Percentiles rank a stretch among this genome's conserved stretches.
phyloP scores from a whole-genome alignment of 2,888 invertebrate species.

The Parnassius smintheus region DNA sequence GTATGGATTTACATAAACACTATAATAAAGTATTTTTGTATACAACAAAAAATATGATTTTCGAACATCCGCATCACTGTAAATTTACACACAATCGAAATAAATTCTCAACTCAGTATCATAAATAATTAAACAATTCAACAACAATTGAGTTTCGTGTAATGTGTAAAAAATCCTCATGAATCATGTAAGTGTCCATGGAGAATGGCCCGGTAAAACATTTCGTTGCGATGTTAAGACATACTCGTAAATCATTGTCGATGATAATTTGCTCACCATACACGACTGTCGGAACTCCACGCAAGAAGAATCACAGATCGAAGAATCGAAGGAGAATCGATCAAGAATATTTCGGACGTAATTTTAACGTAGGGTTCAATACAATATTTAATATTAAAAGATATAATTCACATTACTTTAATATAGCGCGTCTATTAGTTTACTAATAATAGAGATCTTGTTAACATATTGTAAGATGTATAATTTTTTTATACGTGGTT shows the following conservation, averaged over 20 bases:
- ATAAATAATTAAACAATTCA: conserved; percentile 11
- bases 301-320: too few relatives aligned
- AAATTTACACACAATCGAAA: conserved; percentile 20
- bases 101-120: conserved; percentile 5
- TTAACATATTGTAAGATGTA: too few relatives aligned
- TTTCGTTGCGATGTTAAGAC: conserved; percentile 2
- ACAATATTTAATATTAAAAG: too few relatives aligned
- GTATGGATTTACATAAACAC: too few relatives aligned
- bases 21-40: too few relatives aligned
- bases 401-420: too few relatives aligned
- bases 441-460: too few relatives aligned
- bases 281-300: neutral
- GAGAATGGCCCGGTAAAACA: neutral
- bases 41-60: conserved; percentile 4
- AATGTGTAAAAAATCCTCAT: conserved; percentile 16
- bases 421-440: too few relatives aligned
- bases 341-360: conserved; percentile 22
- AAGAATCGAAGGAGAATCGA: conserved; percentile 40
- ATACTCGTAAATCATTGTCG: conserved; percentile 12
- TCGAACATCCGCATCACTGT: neutral
- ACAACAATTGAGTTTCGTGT: conserved; percentile 20
- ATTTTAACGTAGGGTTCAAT: neutral
- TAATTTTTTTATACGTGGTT: too few relatives aligned
- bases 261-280: conserved; percentile 15
- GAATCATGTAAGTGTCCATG: conserved; percentile 8